These are phyloP conservation scores for Biston betularia DNA, from an alignment of 2,888 invertebrate genomes.

Conservation along the genomic window DNA sequence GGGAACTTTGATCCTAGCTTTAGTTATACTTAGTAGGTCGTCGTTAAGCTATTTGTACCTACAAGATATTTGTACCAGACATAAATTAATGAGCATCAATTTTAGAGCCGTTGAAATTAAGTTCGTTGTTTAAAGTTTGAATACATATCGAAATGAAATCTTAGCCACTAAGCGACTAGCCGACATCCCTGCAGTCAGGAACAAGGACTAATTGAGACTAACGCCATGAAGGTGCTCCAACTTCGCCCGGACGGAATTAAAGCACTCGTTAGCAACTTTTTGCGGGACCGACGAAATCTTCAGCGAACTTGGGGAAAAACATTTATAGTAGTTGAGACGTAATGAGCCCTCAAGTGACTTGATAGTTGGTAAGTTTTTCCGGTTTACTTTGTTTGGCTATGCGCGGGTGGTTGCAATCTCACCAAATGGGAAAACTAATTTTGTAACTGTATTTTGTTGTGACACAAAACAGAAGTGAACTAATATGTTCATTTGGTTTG, in stretches of 20 bases:
- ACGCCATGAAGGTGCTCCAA: constrained; percentile 62
- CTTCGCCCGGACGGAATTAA: constrained; percentile 72
- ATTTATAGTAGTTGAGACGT: constrained; percentile 46
- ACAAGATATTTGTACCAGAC: too few relatives aligned
- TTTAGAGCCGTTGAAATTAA: not conserved
- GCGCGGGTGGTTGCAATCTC: constrained; percentile 23
- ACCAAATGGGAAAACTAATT: constrained; percentile 14
- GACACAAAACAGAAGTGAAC: constrained; percentile 1
- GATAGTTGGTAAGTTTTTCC: constrained; percentile 34
- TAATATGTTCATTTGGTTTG: not conserved
- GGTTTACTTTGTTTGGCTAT: constrained; percentile 28
- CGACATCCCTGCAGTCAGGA: constrained; percentile 25
- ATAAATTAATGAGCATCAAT: too few relatives aligned
- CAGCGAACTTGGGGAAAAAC: constrained; percentile 67
- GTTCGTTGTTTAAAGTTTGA: not conserved
- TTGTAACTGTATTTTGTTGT: constrained; percentile 2
- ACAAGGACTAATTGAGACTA: constrained; percentile 72
- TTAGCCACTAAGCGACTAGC: not conserved
- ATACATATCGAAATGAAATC: not conserved
- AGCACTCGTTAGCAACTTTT: constrained; percentile 79
- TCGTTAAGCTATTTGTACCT: too few relatives aligned
- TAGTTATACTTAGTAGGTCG: too few relatives aligned
- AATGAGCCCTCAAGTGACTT: constrained; percentile 39
- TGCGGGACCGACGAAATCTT: constrained; percentile 73
- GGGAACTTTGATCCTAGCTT: too few relatives aligned